These are phyloP conservation scores for Andinoacara biseriatus DNA, from an alignment of 2,113 vertebrate genomes.

Conservation along the genomic window DNA sequence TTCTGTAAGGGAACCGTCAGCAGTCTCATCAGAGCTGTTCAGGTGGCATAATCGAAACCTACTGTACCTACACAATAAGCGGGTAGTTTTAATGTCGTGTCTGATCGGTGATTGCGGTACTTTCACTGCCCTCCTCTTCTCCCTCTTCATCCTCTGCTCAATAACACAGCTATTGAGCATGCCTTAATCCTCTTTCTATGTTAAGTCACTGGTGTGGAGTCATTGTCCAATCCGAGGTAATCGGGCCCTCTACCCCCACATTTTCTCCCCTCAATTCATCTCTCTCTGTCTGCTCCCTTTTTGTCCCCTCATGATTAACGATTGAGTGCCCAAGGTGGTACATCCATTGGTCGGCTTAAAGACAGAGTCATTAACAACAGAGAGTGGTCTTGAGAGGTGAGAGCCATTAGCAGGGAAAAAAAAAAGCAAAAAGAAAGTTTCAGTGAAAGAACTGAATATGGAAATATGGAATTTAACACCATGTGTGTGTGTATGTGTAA, in stretches of 20 bases:
- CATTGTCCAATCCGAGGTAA: slow-evolving; percentile 53
- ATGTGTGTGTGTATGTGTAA: too few species aligned
- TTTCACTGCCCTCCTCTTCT: not conserved
- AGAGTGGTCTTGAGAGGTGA: slow-evolving; percentile 26
- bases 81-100: not conserved
- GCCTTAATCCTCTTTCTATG: slow-evolving; percentile 8
- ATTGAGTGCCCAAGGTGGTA: slow-evolving; percentile 55
- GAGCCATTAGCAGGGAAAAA: slow-evolving; percentile 22
- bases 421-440: not conserved
- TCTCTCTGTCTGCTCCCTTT: slow-evolving; percentile 27
- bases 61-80: not conserved
- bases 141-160: slow-evolving; percentile 12
- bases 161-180: slow-evolving; percentile 34
- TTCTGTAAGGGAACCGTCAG: not conserved
- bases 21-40: not conserved
- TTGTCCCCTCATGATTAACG: slow-evolving; percentile 62
- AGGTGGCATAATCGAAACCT: not conserved
- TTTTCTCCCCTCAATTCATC: not conserved
- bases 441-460: not conserved
- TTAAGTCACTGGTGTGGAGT: slow-evolving; percentile 43
- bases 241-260: slow-evolving; percentile 2
- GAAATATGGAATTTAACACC: too few species aligned
- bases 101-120: not conserved
- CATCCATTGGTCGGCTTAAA: slow-evolving; percentile 63
- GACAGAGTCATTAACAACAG: slow-evolving; percentile 66